These are phyloP conservation scores for Molothrus aeneus DNA, from an alignment of 2,797 vertebrate genomes.

Conservation along the genomic window DNA sequence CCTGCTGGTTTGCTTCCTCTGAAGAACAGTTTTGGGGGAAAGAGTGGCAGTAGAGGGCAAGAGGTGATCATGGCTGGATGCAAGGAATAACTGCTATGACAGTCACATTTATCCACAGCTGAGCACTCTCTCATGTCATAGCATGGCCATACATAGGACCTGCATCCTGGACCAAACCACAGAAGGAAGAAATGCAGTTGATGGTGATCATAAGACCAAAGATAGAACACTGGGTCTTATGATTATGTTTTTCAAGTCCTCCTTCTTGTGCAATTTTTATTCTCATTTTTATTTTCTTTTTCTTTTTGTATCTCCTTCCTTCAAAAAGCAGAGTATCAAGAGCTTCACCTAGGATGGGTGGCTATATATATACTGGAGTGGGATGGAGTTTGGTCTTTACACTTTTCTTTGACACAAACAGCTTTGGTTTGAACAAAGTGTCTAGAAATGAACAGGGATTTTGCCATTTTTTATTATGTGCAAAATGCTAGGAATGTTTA, in stretches of 20 bases:
- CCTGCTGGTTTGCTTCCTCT: neutral
- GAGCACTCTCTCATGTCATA: neutral
- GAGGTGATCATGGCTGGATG: neutral
- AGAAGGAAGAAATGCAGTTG: neutral
- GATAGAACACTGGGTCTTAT: neutral
- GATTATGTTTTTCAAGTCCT: neutral
- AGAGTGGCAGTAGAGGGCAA: neutral
- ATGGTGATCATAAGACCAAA: neutral
- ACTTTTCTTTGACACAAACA: neutral
- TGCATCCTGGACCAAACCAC: neutral
- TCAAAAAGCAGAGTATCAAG: neutral
- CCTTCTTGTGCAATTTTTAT: neutral
- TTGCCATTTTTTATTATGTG: slow-evolving; percentile 60
- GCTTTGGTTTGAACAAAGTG: slow-evolving; percentile 18
- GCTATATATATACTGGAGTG: neutral
- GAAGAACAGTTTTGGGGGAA: neutral
- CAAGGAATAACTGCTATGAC: neutral
- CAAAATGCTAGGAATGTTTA: slow-evolving; percentile 70
- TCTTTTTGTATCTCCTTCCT: neutral
- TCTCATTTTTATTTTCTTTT: neutral
- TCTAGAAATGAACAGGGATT: slow-evolving; percentile 28
- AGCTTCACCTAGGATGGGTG: neutral
- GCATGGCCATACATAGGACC: neutral
- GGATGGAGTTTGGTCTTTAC: neutral
- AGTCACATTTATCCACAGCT: neutral